Conservation (phyloP, 2,797 vertebrate genomes). For the Falco berigora region DNA sequence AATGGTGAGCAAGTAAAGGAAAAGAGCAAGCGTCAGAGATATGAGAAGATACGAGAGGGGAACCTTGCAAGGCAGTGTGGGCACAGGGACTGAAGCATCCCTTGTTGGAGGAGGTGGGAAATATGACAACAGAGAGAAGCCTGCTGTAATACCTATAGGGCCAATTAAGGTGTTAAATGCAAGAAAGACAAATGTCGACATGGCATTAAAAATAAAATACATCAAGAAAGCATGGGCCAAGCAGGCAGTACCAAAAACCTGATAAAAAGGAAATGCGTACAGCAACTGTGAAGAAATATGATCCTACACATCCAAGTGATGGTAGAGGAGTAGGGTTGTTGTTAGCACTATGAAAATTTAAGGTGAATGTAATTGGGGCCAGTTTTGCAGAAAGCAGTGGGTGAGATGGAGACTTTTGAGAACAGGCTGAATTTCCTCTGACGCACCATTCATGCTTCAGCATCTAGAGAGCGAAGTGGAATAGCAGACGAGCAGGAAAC, state of each 20-base stretch:
- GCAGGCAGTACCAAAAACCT: not conserved
- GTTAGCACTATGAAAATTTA: not conserved
- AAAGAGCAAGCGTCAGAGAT: not conserved
- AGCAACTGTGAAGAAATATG: not conserved
- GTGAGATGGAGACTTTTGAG: not conserved
- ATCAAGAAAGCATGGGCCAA: not conserved
- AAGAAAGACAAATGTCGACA: accelerated
- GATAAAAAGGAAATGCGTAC: not conserved
- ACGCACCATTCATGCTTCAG: not conserved
- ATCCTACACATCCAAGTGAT: not conserved
- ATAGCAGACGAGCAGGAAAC: not conserved
- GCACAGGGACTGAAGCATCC: not conserved
- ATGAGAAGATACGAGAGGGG: not conserved
- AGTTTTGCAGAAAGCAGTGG: not conserved
- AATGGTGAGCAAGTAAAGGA: not conserved
- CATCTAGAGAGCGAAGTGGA: not conserved
- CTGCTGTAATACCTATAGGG: not conserved
- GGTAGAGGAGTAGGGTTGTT: not conserved
- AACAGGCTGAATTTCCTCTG: not conserved
- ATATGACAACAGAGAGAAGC: not conserved
- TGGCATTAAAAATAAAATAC: not conserved
- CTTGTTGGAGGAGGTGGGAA: not conserved
- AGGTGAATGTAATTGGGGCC: not conserved
- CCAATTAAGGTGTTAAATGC: not conserved
- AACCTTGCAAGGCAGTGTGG: not conserved